Evolutionary conservation across 2,888 invertebrate species (phyloP).

Genomic region (Thera obeliscata): DNA sequence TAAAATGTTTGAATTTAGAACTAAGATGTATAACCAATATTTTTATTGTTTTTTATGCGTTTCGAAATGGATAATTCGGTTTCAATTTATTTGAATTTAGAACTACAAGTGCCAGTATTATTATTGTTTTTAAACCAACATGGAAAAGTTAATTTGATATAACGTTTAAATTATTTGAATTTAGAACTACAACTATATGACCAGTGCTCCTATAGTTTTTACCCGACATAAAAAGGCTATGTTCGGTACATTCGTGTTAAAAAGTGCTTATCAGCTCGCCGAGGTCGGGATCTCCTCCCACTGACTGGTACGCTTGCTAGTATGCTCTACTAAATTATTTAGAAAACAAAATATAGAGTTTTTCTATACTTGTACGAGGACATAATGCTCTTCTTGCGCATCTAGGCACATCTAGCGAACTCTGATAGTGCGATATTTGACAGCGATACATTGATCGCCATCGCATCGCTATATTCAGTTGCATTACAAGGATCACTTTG

Average conservation of each 20-base stretch:
- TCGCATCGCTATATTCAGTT: no score
- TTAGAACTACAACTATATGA: slow-evolving; percentile 8
- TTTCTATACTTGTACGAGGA: no score
- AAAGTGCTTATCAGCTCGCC: slow-evolving; percentile 54
- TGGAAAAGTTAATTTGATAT: background rate
- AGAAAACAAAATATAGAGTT: background rate
- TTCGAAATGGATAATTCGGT: no score
- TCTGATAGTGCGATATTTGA: no score
- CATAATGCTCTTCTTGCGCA: no score
- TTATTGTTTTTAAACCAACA: no score
- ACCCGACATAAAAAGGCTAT: slow-evolving; percentile 23
- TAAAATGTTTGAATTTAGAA: no score
- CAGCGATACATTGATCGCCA: no score
- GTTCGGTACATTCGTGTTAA: slow-evolving; percentile 53
- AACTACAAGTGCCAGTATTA: background rate
- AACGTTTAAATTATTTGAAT: slow-evolving; percentile 1
- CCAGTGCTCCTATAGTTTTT: slow-evolving; percentile 24
- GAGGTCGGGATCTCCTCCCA: slow-evolving; percentile 48
- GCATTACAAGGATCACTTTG: no score
- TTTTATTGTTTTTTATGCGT: no score
- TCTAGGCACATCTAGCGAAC: no score
- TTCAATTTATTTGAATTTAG: slow-evolving; percentile 6
- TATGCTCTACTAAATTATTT: slow-evolving; percentile 36
- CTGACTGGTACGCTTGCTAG: slow-evolving; percentile 26
- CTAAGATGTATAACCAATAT: no score